Conservation (phyloP, 2,888 invertebrate genomes). For the Amiota mariae region DNA sequence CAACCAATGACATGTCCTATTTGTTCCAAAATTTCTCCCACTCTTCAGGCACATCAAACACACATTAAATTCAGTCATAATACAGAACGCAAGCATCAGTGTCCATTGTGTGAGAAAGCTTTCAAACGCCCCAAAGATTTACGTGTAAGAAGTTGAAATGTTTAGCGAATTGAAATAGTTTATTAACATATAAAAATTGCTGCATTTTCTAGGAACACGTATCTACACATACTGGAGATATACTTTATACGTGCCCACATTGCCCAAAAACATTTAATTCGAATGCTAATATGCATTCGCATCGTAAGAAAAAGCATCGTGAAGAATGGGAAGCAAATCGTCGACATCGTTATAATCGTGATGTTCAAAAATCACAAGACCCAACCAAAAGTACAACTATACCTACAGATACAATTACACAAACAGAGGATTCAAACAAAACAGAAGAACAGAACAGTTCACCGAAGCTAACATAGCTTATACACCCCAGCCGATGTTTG, state of each 20-base stretch:
- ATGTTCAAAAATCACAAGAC: no score
- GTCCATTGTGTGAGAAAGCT: conserved; percentile 70
- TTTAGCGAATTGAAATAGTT: no score
- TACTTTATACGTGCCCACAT: conserved; percentile 65
- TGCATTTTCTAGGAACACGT: conserved; percentile 63
- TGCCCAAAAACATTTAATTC: conserved; percentile 70
- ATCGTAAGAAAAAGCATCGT: conserved; percentile 68
- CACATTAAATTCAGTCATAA: conserved; percentile 69
- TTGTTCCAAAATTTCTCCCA: conserved; percentile 66
- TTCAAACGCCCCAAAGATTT: conserved; percentile 67
- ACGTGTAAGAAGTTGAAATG: conserved; percentile 48
- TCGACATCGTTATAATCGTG: conserved; percentile 30
- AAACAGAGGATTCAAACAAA: no score
- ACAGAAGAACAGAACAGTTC: no score
- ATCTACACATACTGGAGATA: conserved; percentile 67
- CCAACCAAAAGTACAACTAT: no score
- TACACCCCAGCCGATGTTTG: no score
- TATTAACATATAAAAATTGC: no score
- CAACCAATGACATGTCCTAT: conserved; percentile 64
- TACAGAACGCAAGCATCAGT: conserved; percentile 64
- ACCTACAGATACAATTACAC: no score
- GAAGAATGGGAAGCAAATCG: conserved; percentile 68
- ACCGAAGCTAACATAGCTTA: no score
- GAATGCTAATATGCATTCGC: conserved; percentile 68
- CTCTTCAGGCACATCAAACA: conserved; percentile 61